phyloP scores from a whole-genome alignment of 2,113 vertebrate species.

The Eidolon helvum region DNA sequence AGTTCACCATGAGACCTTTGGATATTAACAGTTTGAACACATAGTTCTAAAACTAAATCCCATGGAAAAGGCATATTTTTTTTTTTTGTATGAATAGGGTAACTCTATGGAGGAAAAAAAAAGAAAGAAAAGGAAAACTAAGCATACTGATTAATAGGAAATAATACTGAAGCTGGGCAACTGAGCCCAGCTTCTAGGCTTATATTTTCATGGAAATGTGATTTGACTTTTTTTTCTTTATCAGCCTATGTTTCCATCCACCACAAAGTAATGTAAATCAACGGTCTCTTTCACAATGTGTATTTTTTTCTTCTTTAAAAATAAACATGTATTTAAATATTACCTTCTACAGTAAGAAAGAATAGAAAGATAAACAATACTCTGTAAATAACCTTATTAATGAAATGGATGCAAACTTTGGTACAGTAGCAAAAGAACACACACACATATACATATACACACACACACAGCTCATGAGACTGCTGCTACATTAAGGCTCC shows the following conservation, averaged over 20 bases:
- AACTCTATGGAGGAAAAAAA: neutral
- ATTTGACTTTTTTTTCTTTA: neutral
- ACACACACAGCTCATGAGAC: neutral
- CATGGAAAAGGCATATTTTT: neutral
- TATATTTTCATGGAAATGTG: neutral
- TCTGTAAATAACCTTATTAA: neutral
- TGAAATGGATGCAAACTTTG: neutral
- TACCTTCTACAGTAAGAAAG: neutral
- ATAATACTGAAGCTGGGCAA: neutral
- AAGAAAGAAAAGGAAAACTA: neutral
- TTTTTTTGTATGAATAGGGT: conserved; percentile 1
- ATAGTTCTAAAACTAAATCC: neutral
- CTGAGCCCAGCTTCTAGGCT: neutral
- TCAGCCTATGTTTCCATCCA: neutral
- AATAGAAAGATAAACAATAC: neutral
- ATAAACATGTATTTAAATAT: neutral
- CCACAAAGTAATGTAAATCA: neutral
- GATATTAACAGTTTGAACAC: neutral
- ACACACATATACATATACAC: neutral
- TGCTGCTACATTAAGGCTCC: conserved; percentile 47
- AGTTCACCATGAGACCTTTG: neutral
- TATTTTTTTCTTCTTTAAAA: neutral
- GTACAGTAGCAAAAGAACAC: neutral
- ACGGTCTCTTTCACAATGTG: neutral
- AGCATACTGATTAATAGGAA: neutral